These are phyloP conservation scores for Chrysina gloriosa DNA, from an alignment of 2,888 invertebrate species.

Conservation along the genomic window DNA sequence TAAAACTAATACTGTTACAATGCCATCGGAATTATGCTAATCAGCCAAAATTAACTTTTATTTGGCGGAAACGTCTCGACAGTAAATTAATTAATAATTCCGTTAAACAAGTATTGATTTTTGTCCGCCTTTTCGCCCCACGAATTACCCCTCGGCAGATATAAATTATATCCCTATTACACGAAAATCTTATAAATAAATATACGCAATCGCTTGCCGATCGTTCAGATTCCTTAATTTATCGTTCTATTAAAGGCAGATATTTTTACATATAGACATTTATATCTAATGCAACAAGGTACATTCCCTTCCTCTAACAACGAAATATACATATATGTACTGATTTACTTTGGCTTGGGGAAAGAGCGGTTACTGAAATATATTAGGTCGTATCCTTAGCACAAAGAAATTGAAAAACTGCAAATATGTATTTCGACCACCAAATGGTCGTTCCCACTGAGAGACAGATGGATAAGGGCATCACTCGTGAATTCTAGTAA, in stretches of 20 bases:
- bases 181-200: constrained; percentile 7
- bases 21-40: constrained; percentile 34
- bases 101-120: constrained; percentile 33
- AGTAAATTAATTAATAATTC: constrained; percentile 36
- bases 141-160: background rate
- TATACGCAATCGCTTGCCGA: background rate
- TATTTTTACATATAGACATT: background rate
- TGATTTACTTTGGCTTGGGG: no score
- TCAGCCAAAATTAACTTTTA: constrained; percentile 30
- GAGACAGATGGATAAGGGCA: no score
- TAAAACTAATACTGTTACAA: constrained; percentile 27
- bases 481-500: no score
- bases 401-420: no score
- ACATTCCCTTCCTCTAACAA: no score
- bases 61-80: constrained; percentile 31
- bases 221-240: background rate
- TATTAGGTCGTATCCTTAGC: no score
- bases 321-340: no score
- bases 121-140: background rate
- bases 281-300: no score
- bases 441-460: no score
- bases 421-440: no score
- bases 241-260: background rate
- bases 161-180: background rate
- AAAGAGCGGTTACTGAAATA: no score